Base-by-base conservation (phyloP, 2,888 invertebrate species). In the Falcaria lacertinaria region DNA sequence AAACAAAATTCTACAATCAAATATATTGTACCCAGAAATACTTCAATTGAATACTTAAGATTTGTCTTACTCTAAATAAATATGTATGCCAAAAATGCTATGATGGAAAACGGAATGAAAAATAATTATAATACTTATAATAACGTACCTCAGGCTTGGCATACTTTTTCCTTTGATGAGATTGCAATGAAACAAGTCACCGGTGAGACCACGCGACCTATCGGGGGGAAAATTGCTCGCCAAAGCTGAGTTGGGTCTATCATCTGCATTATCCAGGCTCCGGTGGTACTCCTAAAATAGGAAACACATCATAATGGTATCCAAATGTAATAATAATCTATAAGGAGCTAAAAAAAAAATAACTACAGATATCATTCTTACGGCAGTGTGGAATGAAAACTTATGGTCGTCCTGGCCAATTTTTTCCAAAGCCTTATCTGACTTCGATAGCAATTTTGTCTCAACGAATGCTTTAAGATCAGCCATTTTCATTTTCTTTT, bases 151-250 rank as follows among this genome's bases (percentile, higher is more conserved):
- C 49, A 98, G 89, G 71, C 97, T 97, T 2, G 98, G 98, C 97
- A 98, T 97, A 90, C 97, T 98, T 87, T 97, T 97, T 48, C 98
- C 97, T 90, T 98, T 96, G 48, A 96, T 94, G 40, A 97, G 90
- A 80, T 95, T 96, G 60, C 85, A 85, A 34, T 82, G 84, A 51
- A 91, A 88, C 39, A 88, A 70, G 57, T 91, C 90, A 15, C 88
- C 87, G 19, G 90, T 86, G 1, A 82, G 54, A 50, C 28, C 28
- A 11, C 90, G 84, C 0, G 91, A 91, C 11, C 90, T 90, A 40
- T 91, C 74, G 0, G 91, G 90, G 1, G 91, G 88, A 53, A 93
- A 93, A 36, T 93, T 92, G 42, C 92, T 90, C 40, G 92, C 92
- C 0, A 95, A 91, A 34, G 92, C 93, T 1, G 94, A 95, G 54